Conservation (phyloP, 2,888 invertebrate species). For the Danaus chrysippus region DNA sequence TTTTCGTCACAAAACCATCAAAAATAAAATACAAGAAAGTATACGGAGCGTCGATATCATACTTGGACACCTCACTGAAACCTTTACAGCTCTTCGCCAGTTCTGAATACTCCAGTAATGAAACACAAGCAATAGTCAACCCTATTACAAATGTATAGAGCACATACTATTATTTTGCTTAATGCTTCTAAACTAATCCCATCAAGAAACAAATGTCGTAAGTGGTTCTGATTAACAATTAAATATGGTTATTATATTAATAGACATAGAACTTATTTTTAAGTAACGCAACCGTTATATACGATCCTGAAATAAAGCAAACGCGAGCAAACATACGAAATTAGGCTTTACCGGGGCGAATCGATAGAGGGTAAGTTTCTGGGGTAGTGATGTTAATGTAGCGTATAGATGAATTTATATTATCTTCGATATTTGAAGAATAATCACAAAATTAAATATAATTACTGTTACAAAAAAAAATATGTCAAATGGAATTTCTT, state of each 20-base stretch:
- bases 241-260: conserved; percentile 9
- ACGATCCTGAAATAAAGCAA: conserved; percentile 8
- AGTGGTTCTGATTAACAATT: neutral
- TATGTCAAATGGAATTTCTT: too few species aligned
- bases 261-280: conserved; percentile 8
- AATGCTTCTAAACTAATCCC: conserved; percentile 4
- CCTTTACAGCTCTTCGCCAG: conserved; percentile 19
- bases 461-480: too few species aligned
- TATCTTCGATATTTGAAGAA: neutral
- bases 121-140: conserved; percentile 8
- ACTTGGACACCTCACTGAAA: conserved; percentile 19
- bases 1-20: conserved; percentile 24
- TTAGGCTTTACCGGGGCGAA: conserved; percentile 60
- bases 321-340: conserved; percentile 55
- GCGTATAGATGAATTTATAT: conserved; percentile 23
- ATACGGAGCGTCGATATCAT: conserved; percentile 20
- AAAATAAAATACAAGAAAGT: conserved; percentile 11
- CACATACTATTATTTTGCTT: conserved; percentile 8
- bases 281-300: neutral
- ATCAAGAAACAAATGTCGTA: conserved; percentile 12
- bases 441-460: neutral
- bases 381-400: conserved; percentile 41
- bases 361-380: conserved; percentile 61
- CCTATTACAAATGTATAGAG: neutral
- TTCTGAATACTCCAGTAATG: conserved; percentile 9